These are phyloP conservation scores for Phania funesta DNA, from an alignment of 2,888 invertebrate genomes.

Conservation along the genomic window DNA sequence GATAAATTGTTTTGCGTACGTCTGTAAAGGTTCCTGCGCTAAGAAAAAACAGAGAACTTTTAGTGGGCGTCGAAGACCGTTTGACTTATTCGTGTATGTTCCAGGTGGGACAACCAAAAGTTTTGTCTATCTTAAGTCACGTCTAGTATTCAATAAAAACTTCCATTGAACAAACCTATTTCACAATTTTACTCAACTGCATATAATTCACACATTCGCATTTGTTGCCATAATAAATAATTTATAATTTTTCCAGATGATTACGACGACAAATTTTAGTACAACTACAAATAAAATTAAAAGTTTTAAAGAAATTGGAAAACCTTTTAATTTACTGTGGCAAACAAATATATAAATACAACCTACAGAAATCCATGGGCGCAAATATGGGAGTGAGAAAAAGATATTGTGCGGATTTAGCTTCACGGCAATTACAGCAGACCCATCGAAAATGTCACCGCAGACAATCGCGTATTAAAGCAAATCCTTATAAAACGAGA, in stretches of 20 bases:
- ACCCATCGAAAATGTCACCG: conserved; percentile 75
- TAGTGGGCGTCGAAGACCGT: no score
- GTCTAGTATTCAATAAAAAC: no score
- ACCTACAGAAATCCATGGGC: conserved; percentile 7
- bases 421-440: conserved; percentile 65
- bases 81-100: no score
- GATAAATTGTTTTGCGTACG: no score
- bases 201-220: not conserved
- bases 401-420: conserved; percentile 25
- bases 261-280: conserved; percentile 6
- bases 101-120: no score
- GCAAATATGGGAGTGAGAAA: conserved; percentile 66
- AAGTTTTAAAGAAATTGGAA: conserved; percentile 12
- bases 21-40: no score
- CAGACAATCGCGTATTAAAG: conserved; percentile 70
- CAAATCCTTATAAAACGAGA: conserved; percentile 14
- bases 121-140: no score
- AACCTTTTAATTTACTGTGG: not conserved
- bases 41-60: no score
- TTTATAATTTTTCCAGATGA: conserved; percentile 39
- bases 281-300: not conserved
- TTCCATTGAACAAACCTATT: no score
- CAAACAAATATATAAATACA: not conserved
- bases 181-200: no score
- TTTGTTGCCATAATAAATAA: not conserved